Evolutionary conservation across 2,113 vertebrate genomes (phyloP), one percentile per base, ranked within the genome.

Genomic region (Myotis yumanensis): DNA sequence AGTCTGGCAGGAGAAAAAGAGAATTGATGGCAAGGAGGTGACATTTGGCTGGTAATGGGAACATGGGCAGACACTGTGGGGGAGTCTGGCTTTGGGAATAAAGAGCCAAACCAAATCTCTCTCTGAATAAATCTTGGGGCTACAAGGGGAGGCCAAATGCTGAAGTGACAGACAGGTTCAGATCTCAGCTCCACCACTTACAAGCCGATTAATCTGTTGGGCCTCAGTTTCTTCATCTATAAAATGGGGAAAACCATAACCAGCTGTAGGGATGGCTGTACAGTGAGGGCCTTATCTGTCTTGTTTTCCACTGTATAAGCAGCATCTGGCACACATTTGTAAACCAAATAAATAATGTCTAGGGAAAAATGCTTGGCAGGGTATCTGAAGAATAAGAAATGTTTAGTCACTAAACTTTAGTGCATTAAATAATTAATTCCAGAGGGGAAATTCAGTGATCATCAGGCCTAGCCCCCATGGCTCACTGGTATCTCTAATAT

Each of bases 341-440:
- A 92, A 87, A 92, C 40, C 8, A 59, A 80, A 92, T 52, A 72
- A 79, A 57, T 51, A 28, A 75, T 75, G n/a, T 87, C 57, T 96
- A 32, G 3, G 28, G 25, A 2, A 68, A 54, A 93, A 52, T 1
- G 4, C 54, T 76, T 59, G 66, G 76, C 76, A 68, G 54, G 10
- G 43, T 77, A 12, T 79, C 90, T 82, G 76, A 86, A 23, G 62
- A 84, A 88, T 81, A 91, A 73, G 57, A 79, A 91, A 11, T 54
- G 22, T 89, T 86, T 46, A 43, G 43, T 43, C 43, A 43, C 43
- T 43, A 43, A 43, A 43, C 43, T 43, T 43, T 6, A n/a, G 14
- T 37, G 14, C 86, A 69, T 69, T 84, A 66, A 85, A 68, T 64
- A 35, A 57, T 52, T 89, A 75, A 81, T 68, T 93, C 88, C n/a